A percentile compares a stretch with the other conserved stretches of the same genome.
Evolutionary conservation across 2,888 invertebrate species (phyloP).

Genomic region (Clivina fossor): DNA sequence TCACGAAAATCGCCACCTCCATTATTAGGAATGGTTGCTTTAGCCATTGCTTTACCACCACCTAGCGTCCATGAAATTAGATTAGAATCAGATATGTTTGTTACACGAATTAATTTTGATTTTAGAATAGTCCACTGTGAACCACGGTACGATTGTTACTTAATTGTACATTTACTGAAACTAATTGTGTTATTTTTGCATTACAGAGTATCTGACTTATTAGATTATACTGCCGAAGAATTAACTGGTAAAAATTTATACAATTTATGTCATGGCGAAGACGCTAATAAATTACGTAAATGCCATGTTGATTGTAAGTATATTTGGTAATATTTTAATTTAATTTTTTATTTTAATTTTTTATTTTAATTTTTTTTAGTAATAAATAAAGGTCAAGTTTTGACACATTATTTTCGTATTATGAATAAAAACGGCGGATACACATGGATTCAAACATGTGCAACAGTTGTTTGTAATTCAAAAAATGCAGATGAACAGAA

Average conservation of each 20-base stretch:
- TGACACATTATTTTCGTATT: constrained; percentile 93
- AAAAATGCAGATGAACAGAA: constrained; percentile 97
- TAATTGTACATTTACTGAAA: constrained; percentile 16
- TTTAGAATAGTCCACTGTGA: constrained; percentile 97
- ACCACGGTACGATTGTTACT: constrained; percentile 75
- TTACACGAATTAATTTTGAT: constrained; percentile 93
- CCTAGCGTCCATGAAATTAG: constrained; percentile 97
- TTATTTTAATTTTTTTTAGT: constrained; percentile 64
- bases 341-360: constrained; percentile 21
- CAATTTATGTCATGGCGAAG: constrained; percentile 93
- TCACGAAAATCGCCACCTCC: constrained; percentile 85
- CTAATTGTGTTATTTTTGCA: constrained; percentile 26
- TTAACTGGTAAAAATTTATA: constrained; percentile 92
- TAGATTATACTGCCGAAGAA: constrained; percentile 93
- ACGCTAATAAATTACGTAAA: constrained; percentile 89
- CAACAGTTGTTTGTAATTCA: constrained; percentile 92
- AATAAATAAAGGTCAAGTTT: constrained; percentile 93
- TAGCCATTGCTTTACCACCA: constrained; percentile 95
- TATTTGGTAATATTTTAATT: constrained; percentile 17
- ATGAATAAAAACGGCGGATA: constrained; percentile 97
- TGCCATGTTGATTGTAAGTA: constrained; percentile 95
- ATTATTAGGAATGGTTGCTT: constrained; percentile 88
- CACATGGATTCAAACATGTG: constrained; percentile 96
- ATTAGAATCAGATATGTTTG: constrained; percentile 94
- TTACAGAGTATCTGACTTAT: constrained; percentile 82